These are phyloP conservation scores for Drosophila niveifrons DNA, from an alignment of 2,888 invertebrate genomes.

Conservation along the genomic window DNA sequence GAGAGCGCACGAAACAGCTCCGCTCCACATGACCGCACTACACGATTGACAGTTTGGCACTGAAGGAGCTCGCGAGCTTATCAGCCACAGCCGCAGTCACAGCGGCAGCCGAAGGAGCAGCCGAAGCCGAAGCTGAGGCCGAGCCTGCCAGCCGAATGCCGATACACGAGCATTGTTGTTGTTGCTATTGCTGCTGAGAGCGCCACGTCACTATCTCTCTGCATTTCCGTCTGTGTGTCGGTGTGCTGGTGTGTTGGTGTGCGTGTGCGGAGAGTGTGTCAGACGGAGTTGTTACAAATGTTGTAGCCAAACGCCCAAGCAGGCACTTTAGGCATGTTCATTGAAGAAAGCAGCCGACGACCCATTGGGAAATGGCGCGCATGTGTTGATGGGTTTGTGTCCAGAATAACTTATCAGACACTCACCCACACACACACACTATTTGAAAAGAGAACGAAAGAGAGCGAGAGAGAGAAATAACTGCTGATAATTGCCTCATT, in stretches of 20 bases:
- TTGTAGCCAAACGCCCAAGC: slow-evolving; percentile 56
- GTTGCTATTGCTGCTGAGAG: slow-evolving; percentile 20
- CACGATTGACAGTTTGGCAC: slow-evolving; percentile 84
- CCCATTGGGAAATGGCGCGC: slow-evolving; percentile 61
- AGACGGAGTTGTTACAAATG: slow-evolving; percentile 51
- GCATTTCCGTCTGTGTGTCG: not conserved
- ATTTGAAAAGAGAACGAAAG: not conserved
- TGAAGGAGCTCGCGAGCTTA: slow-evolving; percentile 64
- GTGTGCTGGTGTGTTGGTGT: slow-evolving; percentile 8
- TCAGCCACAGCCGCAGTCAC: slow-evolving; percentile 33
- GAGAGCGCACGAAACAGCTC: slow-evolving; percentile 71
- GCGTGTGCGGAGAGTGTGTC: slow-evolving; percentile 17
- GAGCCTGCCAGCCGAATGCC: not conserved
- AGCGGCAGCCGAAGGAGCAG: slow-evolving; percentile 11
- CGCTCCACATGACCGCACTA: slow-evolving; percentile 82
- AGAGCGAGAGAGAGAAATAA: not conserved
- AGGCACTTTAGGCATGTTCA: slow-evolving; percentile 56
- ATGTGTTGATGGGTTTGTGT: slow-evolving; percentile 57
- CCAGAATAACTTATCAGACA: slow-evolving; percentile 26
- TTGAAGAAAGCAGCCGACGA: slow-evolving; percentile 53
- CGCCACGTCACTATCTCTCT: slow-evolving; percentile 22
- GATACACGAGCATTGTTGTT: slow-evolving; percentile 9
- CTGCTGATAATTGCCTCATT: slow-evolving; percentile 1
- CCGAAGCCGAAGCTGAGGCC: not conserved
- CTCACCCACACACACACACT: slow-evolving; percentile 3